phyloP scores from a whole-genome alignment of 2,888 invertebrate species.

The Nemurella pictetii region DNA sequence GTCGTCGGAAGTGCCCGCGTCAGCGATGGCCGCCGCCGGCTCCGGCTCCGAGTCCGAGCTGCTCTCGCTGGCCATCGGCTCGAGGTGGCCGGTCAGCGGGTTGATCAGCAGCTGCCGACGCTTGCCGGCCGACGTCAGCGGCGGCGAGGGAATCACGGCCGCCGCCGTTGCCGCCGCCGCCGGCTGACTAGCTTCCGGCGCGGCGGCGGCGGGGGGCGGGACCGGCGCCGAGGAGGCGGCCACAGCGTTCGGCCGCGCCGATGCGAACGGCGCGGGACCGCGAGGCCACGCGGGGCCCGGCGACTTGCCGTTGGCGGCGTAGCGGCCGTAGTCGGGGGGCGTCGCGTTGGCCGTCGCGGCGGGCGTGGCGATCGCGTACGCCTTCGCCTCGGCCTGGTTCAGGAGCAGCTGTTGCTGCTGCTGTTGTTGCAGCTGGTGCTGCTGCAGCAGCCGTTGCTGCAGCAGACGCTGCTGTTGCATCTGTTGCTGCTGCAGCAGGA shows the following conservation, averaged over 20 bases:
- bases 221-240: constrained; percentile 55
- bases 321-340: not conserved
- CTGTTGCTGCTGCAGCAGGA: constrained; percentile 30
- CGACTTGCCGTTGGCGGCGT: not conserved
- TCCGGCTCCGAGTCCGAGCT: constrained; percentile 63
- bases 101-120: constrained; percentile 84
- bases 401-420: constrained; percentile 58
- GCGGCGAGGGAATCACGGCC: constrained; percentile 44
- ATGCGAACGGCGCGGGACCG: constrained; percentile 40
- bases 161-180: constrained; percentile 35
- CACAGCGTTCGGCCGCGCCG: too few relatives aligned
- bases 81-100: constrained; percentile 83
- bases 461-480: constrained; percentile 38
- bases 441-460: constrained; percentile 47
- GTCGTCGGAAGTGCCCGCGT: constrained; percentile 53
- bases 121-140: constrained; percentile 55
- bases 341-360: not conserved
- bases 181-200: constrained; percentile 44
- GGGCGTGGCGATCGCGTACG: not conserved
- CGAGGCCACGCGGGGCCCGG: not conserved
- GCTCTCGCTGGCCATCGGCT: constrained; percentile 73
- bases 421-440: constrained; percentile 49
- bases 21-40: constrained; percentile 50
- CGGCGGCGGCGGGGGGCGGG: constrained; percentile 49
- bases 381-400: not conserved